Evolutionary conservation across 2,113 vertebrate species (phyloP).

Genomic region (Stictonetta naevosa): DNA sequence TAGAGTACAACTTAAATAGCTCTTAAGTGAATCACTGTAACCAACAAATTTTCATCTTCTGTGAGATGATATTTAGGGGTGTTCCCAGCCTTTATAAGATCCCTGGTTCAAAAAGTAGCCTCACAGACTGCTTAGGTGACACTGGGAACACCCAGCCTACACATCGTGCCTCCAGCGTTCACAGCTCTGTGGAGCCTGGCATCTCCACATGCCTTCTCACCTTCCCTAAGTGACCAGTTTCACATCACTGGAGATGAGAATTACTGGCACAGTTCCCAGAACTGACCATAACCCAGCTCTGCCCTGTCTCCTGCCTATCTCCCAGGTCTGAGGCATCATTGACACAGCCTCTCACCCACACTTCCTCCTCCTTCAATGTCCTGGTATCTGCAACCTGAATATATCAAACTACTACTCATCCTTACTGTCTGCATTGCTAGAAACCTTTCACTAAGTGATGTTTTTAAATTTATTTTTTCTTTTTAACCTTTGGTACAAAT

Average conservation of each 20-base stretch:
- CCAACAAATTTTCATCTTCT: fast-evolving
- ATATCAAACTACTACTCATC: background rate
- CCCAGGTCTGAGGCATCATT: background rate
- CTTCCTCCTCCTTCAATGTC: background rate
- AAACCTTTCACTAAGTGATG: background rate
- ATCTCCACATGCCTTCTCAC: fast-evolving
- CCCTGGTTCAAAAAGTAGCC: background rate
- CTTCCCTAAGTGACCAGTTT: background rate
- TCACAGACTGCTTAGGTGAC: background rate
- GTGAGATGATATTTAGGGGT: background rate
- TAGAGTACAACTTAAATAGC: background rate
- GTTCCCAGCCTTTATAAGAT: background rate
- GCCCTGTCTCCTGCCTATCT: background rate
- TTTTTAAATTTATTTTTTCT: background rate
- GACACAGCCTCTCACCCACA: fast-evolving
- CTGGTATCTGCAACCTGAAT: background rate
- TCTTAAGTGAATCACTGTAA: background rate
- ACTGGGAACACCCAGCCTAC: background rate
- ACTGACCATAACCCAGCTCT: background rate
- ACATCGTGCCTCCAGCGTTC: background rate
- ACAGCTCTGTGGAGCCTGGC: background rate
- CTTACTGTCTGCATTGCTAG: background rate
- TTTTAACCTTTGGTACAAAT: background rate
- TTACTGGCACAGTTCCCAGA: background rate
- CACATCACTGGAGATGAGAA: background rate